Evolutionary conservation across 1,140 invertebrate species (phyloP), one percentile per base, ranked within the genome.

Genomic region (Polyergus mexicanus): DNA sequence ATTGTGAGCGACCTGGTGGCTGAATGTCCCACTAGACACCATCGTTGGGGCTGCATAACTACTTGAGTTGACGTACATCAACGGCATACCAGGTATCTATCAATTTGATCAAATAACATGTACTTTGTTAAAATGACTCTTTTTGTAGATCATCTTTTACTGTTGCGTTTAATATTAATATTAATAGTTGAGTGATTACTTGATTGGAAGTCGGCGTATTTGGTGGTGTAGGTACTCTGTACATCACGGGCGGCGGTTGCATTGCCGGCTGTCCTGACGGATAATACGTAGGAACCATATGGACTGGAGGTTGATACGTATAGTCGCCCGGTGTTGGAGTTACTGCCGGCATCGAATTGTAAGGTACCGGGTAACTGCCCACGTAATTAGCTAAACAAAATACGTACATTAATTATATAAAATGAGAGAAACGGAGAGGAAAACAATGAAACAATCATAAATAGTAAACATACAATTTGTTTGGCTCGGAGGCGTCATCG

Each of bases 61-160:
- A 19, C 92, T 91, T 11, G 94, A 94, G 85, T 95, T 95, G 4
- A 95, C 92, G 16, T 95, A 95, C 94, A 95, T 95, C 74, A 95
- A 74, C n/a, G 94, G 94, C 76, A 95, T 89, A 47, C 90, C 92
- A 11, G 94, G 92, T 89, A 95, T 94, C 94, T 94, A 66, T 35
- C 63, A 86, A 87, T 62, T 69, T 58, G 5, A 38, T 56, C 19
- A 74, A 16, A 51, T 51, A 25, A 0, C 0, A 35, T 25, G 4
- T 16, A 38, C 60, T 44, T 32, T 35, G 41, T 13, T 71, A 13
- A 58, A 16, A 16, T 8, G 0, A 11, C 13, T 28, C 22, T 32
- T 66, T 71, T 19, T 8, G 16, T 25, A 0, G 28, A 22, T 3
- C 47, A 63, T 38, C n/a, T 38, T 69, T 11, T n/a, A n/a, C 0